These are phyloP conservation scores for Mechanitis messenoides DNA, from an alignment of 2,888 invertebrate genomes.

Conservation along the genomic window DNA sequence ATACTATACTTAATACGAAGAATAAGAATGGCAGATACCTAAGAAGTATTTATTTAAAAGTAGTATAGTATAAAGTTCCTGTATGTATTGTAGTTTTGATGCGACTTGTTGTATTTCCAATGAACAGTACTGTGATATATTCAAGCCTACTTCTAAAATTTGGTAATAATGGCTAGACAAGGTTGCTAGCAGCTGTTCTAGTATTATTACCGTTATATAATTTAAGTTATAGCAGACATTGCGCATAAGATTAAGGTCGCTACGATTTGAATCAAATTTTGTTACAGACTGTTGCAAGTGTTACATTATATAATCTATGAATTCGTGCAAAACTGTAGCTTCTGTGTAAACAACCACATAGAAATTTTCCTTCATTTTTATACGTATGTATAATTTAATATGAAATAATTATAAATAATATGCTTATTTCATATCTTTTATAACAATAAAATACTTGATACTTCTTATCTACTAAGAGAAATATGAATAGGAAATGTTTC, in stretches of 20 bases:
- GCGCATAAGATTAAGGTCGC: conserved; percentile 45
- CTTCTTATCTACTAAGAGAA: no score
- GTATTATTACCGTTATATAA: conserved; percentile 40
- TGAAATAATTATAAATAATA: no score
- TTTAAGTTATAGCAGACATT: conserved; percentile 37
- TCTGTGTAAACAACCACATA: background rate
- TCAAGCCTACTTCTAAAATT: background rate
- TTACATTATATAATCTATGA: conserved; percentile 18
- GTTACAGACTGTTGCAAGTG: conserved; percentile 15
- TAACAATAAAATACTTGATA: no score
- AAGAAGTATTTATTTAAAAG: no score
- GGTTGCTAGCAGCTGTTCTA: conserved; percentile 35
- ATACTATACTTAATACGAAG: no score
- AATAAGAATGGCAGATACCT: no score
- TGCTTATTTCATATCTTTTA: no score
- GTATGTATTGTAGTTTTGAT: no score
- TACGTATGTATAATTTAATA: background rate
- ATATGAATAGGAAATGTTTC: no score
- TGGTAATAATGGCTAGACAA: conserved; percentile 21
- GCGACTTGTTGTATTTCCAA: no score
- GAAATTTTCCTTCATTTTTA: background rate
- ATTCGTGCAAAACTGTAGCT: conserved; percentile 1
- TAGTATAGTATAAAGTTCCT: no score
- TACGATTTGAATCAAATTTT: conserved; percentile 22
- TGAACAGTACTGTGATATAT: no score